These are phyloP conservation scores for Aphelocoma californica DNA, from an alignment of 2,797 vertebrate species.

Conservation along the genomic window DNA sequence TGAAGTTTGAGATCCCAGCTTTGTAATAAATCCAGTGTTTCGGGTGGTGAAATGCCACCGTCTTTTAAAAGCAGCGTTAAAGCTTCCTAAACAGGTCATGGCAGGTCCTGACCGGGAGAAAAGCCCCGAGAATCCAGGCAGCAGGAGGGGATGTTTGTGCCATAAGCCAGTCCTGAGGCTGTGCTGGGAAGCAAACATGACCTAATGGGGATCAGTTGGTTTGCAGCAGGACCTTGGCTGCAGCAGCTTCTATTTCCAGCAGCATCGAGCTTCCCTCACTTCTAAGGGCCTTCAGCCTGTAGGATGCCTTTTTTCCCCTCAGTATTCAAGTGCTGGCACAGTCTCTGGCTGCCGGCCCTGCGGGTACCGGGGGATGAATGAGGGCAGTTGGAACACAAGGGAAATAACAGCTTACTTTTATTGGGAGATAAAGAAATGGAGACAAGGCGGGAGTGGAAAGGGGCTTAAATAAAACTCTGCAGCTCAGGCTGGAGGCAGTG, in stretches of 20 bases:
- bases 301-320: neutral
- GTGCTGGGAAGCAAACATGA: neutral
- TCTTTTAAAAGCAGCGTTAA: neutral
- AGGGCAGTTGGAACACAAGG: neutral
- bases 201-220: neutral
- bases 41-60: neutral
- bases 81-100: neutral
- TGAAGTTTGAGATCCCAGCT: neutral
- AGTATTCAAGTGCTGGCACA: neutral
- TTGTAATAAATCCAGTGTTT: neutral
- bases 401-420: conserved; percentile 11
- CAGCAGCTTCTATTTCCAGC: conserved; percentile 9
- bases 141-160: neutral
- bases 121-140: neutral
- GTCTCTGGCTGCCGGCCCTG: neutral
- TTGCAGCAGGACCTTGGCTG: neutral
- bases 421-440: neutral
- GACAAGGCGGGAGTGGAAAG: neutral
- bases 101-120: neutral
- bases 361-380: neutral
- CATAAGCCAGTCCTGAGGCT: neutral
- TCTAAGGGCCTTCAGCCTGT: neutral
- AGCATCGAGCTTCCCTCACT: neutral
- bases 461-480: neutral
- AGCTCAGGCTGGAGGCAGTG: neutral